Conservation (phyloP, 2,888 invertebrate genomes). For the Lissonota sp. region DNA sequence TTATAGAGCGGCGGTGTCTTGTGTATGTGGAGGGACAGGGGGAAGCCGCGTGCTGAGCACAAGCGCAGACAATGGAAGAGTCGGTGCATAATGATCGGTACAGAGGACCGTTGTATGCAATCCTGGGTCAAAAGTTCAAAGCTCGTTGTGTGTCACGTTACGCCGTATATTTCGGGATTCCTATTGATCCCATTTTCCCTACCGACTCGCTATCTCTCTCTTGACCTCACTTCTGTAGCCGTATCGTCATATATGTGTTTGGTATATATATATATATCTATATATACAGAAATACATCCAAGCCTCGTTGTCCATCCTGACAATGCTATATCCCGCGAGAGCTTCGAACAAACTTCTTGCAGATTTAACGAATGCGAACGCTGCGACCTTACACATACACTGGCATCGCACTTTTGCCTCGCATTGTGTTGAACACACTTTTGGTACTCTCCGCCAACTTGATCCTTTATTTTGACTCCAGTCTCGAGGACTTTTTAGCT, state of each 20-base stretch:
- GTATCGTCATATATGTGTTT: too few relatives aligned
- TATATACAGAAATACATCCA: constrained; percentile 6
- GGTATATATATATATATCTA: background rate
- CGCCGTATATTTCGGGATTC: constrained; percentile 62
- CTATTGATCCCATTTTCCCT: constrained; percentile 54
- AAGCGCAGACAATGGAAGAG: constrained; percentile 51
- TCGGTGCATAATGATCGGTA: constrained; percentile 58
- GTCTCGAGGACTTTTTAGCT: constrained; percentile 12
- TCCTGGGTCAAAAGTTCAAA: constrained; percentile 65
- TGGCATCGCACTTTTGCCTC: too few relatives aligned
- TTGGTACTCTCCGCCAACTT: background rate
- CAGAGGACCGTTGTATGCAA: constrained; percentile 39
- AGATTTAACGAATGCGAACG: constrained; percentile 57
- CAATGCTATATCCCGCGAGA: background rate
- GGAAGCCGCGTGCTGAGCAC: constrained; percentile 8
- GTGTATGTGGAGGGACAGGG: background rate
- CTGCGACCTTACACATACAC: background rate
- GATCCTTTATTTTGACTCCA: too few relatives aligned
- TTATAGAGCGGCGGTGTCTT: too few relatives aligned
- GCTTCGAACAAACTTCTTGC: constrained; percentile 52
- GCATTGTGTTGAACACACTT: too few relatives aligned
- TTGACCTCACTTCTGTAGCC: too few relatives aligned
- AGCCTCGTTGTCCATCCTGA: constrained; percentile 34
- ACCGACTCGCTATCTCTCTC: constrained; percentile 25
- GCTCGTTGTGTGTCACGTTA: constrained; percentile 58